Percentiles rank a stretch among this genome's conserved stretches.
These are phyloP conservation scores for Simalia tracyae DNA, from an alignment of 2,797 vertebrate species.

Conservation along the genomic window DNA sequence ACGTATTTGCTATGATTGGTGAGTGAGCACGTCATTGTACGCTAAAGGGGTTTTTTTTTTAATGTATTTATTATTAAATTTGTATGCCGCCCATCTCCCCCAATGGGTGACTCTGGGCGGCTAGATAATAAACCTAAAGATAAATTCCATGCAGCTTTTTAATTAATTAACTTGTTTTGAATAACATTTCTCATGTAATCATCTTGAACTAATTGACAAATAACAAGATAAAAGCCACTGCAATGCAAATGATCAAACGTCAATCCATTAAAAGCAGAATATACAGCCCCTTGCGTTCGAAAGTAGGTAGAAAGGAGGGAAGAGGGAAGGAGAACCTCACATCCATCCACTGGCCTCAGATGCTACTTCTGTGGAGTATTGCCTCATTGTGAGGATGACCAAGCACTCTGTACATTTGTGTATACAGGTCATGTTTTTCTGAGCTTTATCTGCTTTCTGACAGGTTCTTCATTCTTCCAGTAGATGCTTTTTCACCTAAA, in stretches of 20 bases:
- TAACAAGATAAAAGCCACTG: background rate
- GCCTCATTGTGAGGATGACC: background rate
- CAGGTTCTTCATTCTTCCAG: background rate
- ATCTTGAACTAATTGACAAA: background rate
- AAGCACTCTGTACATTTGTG: background rate
- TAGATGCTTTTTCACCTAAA: background rate
- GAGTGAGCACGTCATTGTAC: slow-evolving; percentile 54
- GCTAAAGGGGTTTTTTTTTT: background rate
- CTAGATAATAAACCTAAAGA: too few relatives aligned
- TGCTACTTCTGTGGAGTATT: background rate
- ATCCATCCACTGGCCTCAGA: background rate
- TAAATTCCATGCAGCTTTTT: background rate
- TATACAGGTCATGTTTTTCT: background rate
- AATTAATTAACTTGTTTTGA: background rate
- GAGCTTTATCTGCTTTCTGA: background rate
- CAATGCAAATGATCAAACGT: background rate
- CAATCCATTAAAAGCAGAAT: background rate
- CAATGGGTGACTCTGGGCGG: too few relatives aligned
- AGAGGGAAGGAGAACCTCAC: background rate
- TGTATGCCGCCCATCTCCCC: too few relatives aligned
- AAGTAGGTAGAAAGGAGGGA: background rate
- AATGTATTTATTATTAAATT: background rate
- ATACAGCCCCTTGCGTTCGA: background rate
- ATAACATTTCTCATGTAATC: background rate
- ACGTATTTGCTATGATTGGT: slow-evolving; percentile 97